Conservation (phyloP, 2,888 invertebrate species). For the Bembecia ichneumoniformis region DNA sequence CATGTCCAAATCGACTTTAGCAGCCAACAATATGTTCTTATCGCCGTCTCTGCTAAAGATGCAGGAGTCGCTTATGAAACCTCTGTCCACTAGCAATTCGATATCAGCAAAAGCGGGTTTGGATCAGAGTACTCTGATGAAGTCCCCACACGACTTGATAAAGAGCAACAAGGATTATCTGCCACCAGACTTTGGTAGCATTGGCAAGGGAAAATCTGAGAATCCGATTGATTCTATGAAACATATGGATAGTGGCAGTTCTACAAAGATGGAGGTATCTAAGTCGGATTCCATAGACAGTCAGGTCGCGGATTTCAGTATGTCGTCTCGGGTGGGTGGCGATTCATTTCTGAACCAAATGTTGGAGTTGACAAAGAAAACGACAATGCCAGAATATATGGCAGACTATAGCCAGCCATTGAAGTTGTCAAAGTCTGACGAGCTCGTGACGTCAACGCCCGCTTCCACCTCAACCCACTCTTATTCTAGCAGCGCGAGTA, state of each 20-base stretch:
- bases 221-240: constrained; percentile 51
- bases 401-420: constrained; percentile 67
- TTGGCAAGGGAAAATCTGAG: constrained; percentile 65
- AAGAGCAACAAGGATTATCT: constrained; percentile 63
- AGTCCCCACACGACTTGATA: constrained; percentile 55
- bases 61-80: constrained; percentile 76
- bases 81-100: constrained; percentile 72
- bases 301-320: constrained; percentile 58
- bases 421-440: constrained; percentile 74
- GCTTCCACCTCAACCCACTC: constrained; percentile 63
- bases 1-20: constrained; percentile 80
- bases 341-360: constrained; percentile 68
- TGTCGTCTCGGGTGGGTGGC: constrained; percentile 56
- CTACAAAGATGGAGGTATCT: constrained; percentile 65
- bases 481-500: constrained; percentile 48
- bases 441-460: constrained; percentile 57
- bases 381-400: constrained; percentile 64
- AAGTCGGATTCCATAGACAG: constrained; percentile 44
- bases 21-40: constrained; percentile 85
- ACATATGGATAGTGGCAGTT: constrained; percentile 48
- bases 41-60: constrained; percentile 81
- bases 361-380: constrained; percentile 67
- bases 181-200: constrained; percentile 69
- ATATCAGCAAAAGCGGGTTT: constrained; percentile 57
- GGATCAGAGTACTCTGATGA: constrained; percentile 58